These are phyloP conservation scores for Hemicrepidius hirtus DNA, from an alignment of 2,888 invertebrate species.

Conservation along the genomic window DNA sequence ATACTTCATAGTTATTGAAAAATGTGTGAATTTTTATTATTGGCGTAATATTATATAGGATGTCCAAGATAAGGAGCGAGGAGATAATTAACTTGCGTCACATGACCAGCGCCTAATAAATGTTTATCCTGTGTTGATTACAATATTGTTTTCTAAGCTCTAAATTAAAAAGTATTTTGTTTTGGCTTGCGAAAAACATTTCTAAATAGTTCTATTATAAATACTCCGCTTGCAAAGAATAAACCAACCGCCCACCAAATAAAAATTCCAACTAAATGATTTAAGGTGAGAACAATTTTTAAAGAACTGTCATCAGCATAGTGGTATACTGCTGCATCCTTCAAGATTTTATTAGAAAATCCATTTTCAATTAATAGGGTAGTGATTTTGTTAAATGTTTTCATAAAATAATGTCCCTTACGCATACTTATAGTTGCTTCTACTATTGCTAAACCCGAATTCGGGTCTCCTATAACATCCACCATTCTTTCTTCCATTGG, in stretches of 20 bases:
- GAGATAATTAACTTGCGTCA: too few relatives aligned
- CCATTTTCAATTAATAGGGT: background rate
- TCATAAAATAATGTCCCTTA: background rate
- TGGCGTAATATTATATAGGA: too few relatives aligned
- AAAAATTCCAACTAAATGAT: background rate
- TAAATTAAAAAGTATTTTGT: too few relatives aligned
- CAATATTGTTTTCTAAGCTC: too few relatives aligned
- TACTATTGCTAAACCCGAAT: background rate
- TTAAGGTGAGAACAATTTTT: background rate
- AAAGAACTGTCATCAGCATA: background rate
- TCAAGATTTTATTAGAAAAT: background rate
- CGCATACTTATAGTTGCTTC: background rate
- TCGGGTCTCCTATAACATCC: background rate
- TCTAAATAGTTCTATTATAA: background rate
- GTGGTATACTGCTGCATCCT: background rate
- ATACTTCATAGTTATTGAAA: too few relatives aligned
- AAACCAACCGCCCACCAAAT: conserved; percentile 1
- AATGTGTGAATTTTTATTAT: background rate
- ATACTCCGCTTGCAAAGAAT: background rate
- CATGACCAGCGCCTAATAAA: too few relatives aligned
- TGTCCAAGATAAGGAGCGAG: too few relatives aligned
- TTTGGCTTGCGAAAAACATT: too few relatives aligned
- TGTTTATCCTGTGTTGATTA: too few relatives aligned
- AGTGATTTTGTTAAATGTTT: background rate
- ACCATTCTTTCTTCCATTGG: background rate